Conservation (phyloP, 2,113 vertebrate species). For the Peromyscus californicus region DNA sequence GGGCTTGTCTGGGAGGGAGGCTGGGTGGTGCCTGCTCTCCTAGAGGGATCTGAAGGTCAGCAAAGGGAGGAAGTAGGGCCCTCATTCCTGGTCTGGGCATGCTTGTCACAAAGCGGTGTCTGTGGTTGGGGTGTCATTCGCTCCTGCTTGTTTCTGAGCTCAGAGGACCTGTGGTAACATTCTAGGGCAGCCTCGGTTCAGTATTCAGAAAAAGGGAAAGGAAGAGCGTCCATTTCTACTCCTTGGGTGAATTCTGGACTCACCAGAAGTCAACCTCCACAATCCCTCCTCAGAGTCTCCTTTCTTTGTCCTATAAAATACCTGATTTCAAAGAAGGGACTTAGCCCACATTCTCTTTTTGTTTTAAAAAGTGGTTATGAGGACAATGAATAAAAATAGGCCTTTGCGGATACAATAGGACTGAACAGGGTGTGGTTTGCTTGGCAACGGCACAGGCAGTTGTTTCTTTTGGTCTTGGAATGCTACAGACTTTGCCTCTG, state of each 20-base stretch:
- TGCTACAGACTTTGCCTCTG: constrained; percentile 52
- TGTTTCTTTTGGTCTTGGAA: constrained; percentile 72
- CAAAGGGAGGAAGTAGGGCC: constrained; percentile 1
- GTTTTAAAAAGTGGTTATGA: constrained; percentile 52
- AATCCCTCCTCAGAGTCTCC: background rate
- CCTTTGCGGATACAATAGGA: constrained; percentile 65
- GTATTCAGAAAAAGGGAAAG: constrained; percentile 46
- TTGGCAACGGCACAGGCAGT: constrained; percentile 69
- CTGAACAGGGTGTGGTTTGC: constrained; percentile 66
- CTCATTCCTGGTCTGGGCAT: background rate
- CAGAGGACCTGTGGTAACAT: background rate
- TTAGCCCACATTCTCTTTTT: background rate
- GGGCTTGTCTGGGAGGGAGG: constrained; percentile 50
- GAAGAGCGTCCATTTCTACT: background rate
- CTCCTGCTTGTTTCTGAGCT: background rate
- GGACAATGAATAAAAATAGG: constrained; percentile 77
- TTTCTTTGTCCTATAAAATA: constrained; percentile 44
- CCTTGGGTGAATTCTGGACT: background rate
- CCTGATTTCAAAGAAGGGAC: constrained; percentile 27
- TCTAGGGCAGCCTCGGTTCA: background rate
- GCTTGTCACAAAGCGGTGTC: constrained; percentile 4
- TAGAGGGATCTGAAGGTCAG: constrained; percentile 69
- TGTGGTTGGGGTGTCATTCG: background rate
- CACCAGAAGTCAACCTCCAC: background rate
- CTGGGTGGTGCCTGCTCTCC: constrained; percentile 63